Conservation (phyloP, 1,140 invertebrate genomes). For the Aculops lycopersici region DNA sequence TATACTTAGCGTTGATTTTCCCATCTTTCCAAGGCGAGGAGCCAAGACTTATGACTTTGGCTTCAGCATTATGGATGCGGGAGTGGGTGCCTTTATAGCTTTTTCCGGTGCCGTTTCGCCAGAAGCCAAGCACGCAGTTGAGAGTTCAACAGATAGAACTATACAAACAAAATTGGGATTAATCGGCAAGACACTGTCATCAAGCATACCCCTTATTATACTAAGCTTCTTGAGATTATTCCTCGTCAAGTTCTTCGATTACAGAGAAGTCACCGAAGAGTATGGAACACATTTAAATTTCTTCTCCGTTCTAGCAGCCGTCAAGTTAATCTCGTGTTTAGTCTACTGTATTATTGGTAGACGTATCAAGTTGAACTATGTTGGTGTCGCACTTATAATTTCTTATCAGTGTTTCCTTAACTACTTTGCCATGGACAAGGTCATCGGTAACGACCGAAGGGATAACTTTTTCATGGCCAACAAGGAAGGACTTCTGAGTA, state of each 20-base stretch:
- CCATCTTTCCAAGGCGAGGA: constrained; percentile 41
- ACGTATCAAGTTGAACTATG: constrained; percentile 18
- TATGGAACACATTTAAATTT: constrained; percentile 94
- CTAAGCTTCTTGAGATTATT: constrained; percentile 32
- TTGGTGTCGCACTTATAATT: constrained; percentile 21
- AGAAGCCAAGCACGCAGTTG: constrained; percentile 3
- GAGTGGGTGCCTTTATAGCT: constrained; percentile 61
- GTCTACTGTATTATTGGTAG: constrained; percentile 20
- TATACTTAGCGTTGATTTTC: constrained; percentile 75
- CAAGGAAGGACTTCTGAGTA: constrained; percentile 40
- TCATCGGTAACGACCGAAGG: constrained; percentile 28
- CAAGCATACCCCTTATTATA: constrained; percentile 14
- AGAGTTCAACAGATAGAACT: neutral
- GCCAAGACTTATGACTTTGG: constrained; percentile 59
- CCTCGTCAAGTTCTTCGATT: constrained; percentile 23
- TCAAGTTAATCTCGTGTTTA: constrained; percentile 33
- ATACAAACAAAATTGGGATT: neutral
- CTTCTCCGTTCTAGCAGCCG: constrained; percentile 54
- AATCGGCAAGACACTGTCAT: constrained; percentile 6
- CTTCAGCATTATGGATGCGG: constrained; percentile 67
- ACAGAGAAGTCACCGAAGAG: constrained; percentile 53
- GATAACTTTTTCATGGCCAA: constrained; percentile 40
- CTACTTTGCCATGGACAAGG: constrained; percentile 25
- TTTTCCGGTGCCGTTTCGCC: constrained; percentile 18
- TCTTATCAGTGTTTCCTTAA: constrained; percentile 34